Evolutionary conservation across 37 sponge, comb jelly and placozoan genomes (phyloP).

Genomic region (Amphimedon queenslandica): DNA sequence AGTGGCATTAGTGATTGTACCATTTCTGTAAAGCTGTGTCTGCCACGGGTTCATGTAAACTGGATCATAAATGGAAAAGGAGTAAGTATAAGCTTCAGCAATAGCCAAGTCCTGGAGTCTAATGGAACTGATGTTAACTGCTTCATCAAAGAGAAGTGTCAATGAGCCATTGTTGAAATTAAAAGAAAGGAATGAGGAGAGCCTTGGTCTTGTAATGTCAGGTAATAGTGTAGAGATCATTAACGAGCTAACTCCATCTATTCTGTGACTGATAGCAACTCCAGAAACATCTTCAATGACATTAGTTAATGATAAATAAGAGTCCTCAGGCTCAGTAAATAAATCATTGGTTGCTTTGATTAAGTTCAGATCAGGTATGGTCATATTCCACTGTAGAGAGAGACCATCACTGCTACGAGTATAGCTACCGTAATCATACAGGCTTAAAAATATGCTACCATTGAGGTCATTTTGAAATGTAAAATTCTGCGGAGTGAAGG

Average conservation of each 20-base stretch:
- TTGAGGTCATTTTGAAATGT: conserved; percentile 51
- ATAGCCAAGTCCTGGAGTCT: conserved; percentile 50
- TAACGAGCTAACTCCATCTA: conserved; percentile 40
- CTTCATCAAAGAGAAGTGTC: conserved; percentile 75
- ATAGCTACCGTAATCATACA: conserved; percentile 35
- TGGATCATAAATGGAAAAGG: conserved; percentile 44
- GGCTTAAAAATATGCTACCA: conserved; percentile 9
- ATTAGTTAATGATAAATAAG: conserved; percentile 47
- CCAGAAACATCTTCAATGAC: conserved; percentile 60
- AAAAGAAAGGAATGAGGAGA: conserved; percentile 47
- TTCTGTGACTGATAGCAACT: conserved; percentile 15
- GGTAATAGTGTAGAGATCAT: conserved; percentile 28
- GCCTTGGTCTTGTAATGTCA: conserved; percentile 62
- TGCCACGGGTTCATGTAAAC: conserved; percentile 38
- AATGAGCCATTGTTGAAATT: conserved; percentile 70
- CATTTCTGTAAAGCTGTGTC: conserved; percentile 44
- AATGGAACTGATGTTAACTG: conserved; percentile 63
- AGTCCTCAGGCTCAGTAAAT: conserved; percentile 25
- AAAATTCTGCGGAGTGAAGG: conserved; percentile 59
- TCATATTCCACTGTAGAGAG: conserved; percentile 44
- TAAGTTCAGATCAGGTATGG: conserved; percentile 49
- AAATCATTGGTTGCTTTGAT: conserved; percentile 53
- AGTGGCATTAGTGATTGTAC: conserved; percentile 44
- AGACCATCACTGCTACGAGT: conserved; percentile 50
- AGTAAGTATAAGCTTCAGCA: conserved; percentile 30